Evolutionary conservation across 1,140 invertebrate genomes (phyloP).

Genomic region (Protaetia brevitarsis): DNA sequence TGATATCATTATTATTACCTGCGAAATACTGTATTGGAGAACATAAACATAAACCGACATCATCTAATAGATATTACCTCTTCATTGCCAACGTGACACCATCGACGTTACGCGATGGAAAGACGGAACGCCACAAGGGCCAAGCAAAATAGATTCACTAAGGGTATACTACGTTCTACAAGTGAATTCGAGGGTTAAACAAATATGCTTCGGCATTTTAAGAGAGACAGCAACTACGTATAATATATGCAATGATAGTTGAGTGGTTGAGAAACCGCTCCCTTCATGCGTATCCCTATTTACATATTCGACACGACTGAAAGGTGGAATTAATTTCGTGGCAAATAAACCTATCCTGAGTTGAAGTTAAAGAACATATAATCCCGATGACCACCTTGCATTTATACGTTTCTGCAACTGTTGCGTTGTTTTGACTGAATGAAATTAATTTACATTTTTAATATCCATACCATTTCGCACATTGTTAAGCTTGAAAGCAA

Average conservation of each 20-base stretch:
- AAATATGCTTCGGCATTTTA: constrained; percentile 7
- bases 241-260: constrained; percentile 8
- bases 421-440: background rate
- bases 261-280: constrained; percentile 3
- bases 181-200: constrained; percentile 9
- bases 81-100: too few relatives aligned
- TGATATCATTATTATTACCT: too few relatives aligned
- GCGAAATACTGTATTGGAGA: too few relatives aligned
- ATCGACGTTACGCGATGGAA: too few relatives aligned
- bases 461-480: too few relatives aligned
- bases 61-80: too few relatives aligned
- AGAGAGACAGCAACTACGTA: background rate
- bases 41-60: too few relatives aligned
- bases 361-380: background rate
- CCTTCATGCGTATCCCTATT: constrained; percentile 12
- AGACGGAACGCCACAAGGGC: too few relatives aligned
- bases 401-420: background rate
- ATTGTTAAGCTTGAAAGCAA: too few relatives aligned
- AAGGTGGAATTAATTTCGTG: constrained; percentile 1
- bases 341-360: constrained; percentile 1
- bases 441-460: background rate
- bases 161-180: constrained; percentile 1
- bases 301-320: constrained; percentile 13
- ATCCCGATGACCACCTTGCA: background rate
- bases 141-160: constrained; percentile 3